Percentiles rank a stretch among this genome's conserved stretches.
phyloP scores from a whole-genome alignment of 53 echinoderm and acorn worm species.

The Hippasteria phrygiana region DNA sequence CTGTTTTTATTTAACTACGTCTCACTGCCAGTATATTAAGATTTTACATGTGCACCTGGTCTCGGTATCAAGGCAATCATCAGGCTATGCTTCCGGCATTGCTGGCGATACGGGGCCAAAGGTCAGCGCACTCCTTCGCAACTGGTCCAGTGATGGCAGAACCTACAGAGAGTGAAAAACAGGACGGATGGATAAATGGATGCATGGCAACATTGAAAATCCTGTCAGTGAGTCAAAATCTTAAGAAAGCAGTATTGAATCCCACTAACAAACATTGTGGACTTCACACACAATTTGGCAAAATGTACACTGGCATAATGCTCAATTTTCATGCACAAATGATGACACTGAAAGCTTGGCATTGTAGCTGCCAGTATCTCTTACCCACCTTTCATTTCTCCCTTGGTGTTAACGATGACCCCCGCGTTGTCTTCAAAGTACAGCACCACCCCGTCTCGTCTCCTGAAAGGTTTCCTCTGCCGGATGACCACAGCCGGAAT shows the following conservation, averaged over 20 bases:
- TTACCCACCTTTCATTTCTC: conserved; percentile 96
- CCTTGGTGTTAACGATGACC: conserved; percentile 97
- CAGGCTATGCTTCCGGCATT: conserved; percentile 94
- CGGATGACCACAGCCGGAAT: conserved; percentile 96
- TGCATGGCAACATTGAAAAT: no score
- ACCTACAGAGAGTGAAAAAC: conserved; percentile 64
- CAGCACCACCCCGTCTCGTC: conserved; percentile 90
- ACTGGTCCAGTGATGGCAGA: conserved; percentile 99
- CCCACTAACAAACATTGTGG: no score
- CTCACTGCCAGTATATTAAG: conserved; percentile 16
- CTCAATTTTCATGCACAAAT: no score
- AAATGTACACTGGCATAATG: no score
- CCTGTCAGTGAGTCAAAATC: no score
- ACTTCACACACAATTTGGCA: no score
- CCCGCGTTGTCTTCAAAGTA: conserved; percentile 99
- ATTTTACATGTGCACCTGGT: background rate
- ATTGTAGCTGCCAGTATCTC: background rate
- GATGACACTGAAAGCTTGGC: no score
- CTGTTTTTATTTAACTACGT: background rate
- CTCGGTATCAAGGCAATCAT: background rate
- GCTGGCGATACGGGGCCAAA: conserved; percentile 99
- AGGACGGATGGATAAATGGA: no score
- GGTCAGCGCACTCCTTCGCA: conserved; percentile 96
- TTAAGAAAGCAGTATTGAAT: no score
- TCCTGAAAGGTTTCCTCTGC: conserved; percentile 93